Evolutionary conservation across 2,797 vertebrate genomes (phyloP), one percentile per base, ranked within the genome.

Genomic region (Pempheris klunzingeri): DNA sequence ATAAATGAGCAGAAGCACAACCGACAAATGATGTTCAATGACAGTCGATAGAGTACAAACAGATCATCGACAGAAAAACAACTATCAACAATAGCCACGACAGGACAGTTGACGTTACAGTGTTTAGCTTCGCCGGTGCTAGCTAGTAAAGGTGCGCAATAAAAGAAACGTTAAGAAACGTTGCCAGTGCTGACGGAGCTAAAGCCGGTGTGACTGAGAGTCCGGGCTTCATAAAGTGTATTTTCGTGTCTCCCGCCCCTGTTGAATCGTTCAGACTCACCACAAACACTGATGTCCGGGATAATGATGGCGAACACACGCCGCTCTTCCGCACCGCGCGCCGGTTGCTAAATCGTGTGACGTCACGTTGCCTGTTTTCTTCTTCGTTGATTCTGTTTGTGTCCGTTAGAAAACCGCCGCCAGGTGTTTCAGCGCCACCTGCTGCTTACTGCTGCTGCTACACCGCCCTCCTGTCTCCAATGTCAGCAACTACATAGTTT

Each of bases 341-440:
- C 91, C 88, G 84, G 87, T 91, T 78, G 63, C 81, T 52, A 26
- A 77, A 85, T 1, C 3, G 1, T 22, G 43, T 91, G 88, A 92
- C 85, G 90, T 93, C 88, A 90, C 20, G n/a, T 2, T 0, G 24
- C n/a, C 0, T 0, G 13, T 5, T 26, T 66, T 71, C 63, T 53
- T 81, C 4, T 71, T 85, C 71, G 26, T 58, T 12, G 38, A 9
- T 39, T 34, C 1, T 7, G n/a, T 18, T 2, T 0, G 26, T 0
- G n/a, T 30, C n/a, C 8, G 30, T 38, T 2, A 30, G 7, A 41
- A 62, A 13, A 0, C 4, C 4, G 24, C 1, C 14, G 12, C 2
- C 34, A 5, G 14, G 18, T 6, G n/a, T 2, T 38, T 44, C 75
- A 52, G 14, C 74, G 83, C 79, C 86, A 61, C 0, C 85, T 88